Conservation (phyloP, 2,888 invertebrate species). For the Nomada goodeniana region DNA sequence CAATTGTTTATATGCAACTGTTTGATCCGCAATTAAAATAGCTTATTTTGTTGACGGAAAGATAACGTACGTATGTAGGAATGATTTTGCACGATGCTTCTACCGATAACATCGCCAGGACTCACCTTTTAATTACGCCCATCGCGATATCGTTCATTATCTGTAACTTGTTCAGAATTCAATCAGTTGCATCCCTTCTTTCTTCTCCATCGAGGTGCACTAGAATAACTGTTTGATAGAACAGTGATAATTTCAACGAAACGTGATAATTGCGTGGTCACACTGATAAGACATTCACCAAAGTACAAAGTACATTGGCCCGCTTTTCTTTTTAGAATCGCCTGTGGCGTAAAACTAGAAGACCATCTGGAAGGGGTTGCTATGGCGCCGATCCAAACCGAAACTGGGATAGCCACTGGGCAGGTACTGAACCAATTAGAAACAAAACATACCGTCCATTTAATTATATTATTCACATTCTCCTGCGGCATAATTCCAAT, state of each 20-base stretch:
- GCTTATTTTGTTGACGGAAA: background rate
- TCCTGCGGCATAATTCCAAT: too few species aligned
- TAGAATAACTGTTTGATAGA: background rate
- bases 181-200: background rate
- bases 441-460: background rate
- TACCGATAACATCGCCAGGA: background rate
- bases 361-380: slow-evolving; percentile 84
- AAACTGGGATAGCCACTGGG: slow-evolving; percentile 90
- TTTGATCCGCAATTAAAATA: background rate
- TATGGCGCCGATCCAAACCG: slow-evolving; percentile 91
- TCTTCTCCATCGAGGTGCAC: background rate
- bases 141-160: background rate
- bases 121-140: background rate
- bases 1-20: background rate
- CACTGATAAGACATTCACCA: slow-evolving; percentile 6
- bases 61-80: slow-evolving; percentile 3
- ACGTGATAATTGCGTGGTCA: background rate
- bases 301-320: background rate
- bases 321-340: slow-evolving; percentile 84
- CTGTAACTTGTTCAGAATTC: slow-evolving; percentile 12
- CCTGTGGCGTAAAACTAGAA: slow-evolving; percentile 89
- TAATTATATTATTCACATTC: too few species aligned
- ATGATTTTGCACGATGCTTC: background rate
- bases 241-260: background rate
- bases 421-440: slow-evolving; percentile 79